These are phyloP conservation scores for Holothuria glaberrima DNA, from an alignment of 35 echinoderm and acorn worm species.

Conservation along the genomic window DNA sequence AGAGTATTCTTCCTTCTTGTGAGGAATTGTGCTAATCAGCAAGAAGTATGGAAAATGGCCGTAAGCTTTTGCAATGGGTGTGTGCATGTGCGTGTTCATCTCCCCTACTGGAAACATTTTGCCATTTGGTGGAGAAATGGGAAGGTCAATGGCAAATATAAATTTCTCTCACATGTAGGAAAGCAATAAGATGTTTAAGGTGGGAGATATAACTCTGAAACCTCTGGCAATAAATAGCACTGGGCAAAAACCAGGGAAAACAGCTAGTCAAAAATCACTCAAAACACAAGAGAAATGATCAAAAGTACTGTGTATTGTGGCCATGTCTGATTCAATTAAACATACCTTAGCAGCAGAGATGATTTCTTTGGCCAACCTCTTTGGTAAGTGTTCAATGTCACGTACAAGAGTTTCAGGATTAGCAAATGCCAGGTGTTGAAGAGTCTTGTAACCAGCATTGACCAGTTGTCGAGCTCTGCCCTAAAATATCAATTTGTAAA, in stretches of 20 bases:
- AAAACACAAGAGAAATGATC: too few relatives aligned
- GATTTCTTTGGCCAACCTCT: slow-evolving; percentile 80
- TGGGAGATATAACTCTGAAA: background rate
- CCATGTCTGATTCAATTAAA: background rate
- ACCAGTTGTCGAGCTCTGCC: slow-evolving; percentile 86
- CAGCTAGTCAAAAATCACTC: background rate
- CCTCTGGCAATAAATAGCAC: background rate
- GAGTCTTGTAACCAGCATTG: slow-evolving; percentile 84
- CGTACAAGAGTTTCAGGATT: slow-evolving; percentile 53
- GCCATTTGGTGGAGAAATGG: too few relatives aligned
- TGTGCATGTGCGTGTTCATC: too few relatives aligned
- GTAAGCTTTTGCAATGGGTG: too few relatives aligned
- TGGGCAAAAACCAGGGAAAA: background rate
- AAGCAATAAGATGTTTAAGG: too few relatives aligned
- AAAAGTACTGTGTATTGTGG: too few relatives aligned
- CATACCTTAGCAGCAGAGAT: slow-evolving; percentile 90
- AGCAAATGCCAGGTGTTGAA: slow-evolving; percentile 82
- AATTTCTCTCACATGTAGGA: too few relatives aligned
- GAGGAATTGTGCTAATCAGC: too few relatives aligned
- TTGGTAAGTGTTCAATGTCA: slow-evolving; percentile 76
- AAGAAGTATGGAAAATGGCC: too few relatives aligned
- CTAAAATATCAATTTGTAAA: background rate
- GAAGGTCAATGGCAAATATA: too few relatives aligned
- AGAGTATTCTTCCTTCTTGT: too few relatives aligned
- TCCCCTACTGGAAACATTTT: too few relatives aligned